Percentiles rank a stretch among this genome's conserved stretches.
phyloP scores from a whole-genome alignment of 2,113 vertebrate genomes.

The Trochalopteron elliotii region DNA sequence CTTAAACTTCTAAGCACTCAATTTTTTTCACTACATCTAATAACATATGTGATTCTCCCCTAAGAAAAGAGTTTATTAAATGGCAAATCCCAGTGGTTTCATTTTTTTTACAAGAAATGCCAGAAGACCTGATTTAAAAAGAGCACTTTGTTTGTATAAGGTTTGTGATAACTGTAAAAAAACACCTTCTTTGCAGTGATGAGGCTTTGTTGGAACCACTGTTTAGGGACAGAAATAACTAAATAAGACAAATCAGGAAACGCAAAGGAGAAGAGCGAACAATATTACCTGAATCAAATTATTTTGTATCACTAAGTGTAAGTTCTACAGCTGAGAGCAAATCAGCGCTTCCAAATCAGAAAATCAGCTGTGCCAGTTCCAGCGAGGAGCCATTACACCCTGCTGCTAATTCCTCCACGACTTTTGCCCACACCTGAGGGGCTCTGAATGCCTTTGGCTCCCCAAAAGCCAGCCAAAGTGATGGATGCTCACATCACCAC shows the following conservation, averaged over 20 bases:
- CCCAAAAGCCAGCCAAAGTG: neutral
- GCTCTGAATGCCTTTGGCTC: neutral
- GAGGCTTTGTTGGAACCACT: neutral
- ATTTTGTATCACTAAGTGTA: neutral
- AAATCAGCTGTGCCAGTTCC: neutral
- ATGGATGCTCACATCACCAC: neutral
- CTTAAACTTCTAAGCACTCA: neutral
- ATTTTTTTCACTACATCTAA: neutral
- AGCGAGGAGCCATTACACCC: neutral
- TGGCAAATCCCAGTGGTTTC: neutral
- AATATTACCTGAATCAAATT: neutral
- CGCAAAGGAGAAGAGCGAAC: neutral
- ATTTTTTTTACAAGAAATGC: neutral
- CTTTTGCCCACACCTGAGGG: neutral
- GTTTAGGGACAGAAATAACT: neutral
- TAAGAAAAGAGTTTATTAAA: neutral
- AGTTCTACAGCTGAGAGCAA: neutral
- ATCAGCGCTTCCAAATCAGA: neutral
- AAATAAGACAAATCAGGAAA: neutral
- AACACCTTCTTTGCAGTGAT: neutral
- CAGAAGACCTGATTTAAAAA: neutral
- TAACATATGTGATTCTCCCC: neutral
- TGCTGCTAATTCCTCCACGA: neutral
- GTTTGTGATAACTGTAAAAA: neutral
- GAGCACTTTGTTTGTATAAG: neutral